Percentiles rank a stretch among this genome's conserved stretches.
Evolutionary conservation across 1,140 invertebrate genomes (phyloP).

Genomic region (Pseudomyrmex concolor): DNA sequence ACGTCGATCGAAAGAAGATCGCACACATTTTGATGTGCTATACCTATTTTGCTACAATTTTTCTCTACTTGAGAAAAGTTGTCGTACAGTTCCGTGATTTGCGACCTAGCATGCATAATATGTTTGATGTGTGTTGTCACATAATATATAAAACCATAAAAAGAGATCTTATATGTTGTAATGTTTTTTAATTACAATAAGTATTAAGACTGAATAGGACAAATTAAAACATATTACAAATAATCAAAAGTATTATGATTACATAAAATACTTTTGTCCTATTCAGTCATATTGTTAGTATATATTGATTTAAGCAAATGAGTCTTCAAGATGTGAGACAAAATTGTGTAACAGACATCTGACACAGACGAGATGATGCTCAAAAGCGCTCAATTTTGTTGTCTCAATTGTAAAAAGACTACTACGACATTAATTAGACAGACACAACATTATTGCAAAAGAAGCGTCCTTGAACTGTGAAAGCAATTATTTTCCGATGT

Average conservation of each 20-base stretch:
- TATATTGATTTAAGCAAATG: too few relatives aligned
- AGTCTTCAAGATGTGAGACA: not conserved
- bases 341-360: not conserved
- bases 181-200: too few relatives aligned
- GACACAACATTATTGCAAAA: not conserved
- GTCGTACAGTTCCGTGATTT: not conserved
- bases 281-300: too few relatives aligned
- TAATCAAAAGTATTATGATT: too few relatives aligned
- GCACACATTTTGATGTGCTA: not conserved
- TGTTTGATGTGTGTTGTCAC: not conserved
- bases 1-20: not conserved
- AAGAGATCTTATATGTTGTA: too few relatives aligned
- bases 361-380: not conserved
- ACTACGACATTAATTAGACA: not conserved
- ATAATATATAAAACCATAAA: not conserved
- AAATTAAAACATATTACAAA: too few relatives aligned
- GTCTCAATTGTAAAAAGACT: not conserved
- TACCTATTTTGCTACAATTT: not conserved
- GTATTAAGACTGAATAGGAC: too few relatives aligned
- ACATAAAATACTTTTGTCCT: too few relatives aligned
- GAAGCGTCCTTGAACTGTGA: not conserved
- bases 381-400: not conserved
- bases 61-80: not conserved
- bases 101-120: not conserved
- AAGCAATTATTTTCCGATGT: conserved; percentile 3